Percentiles rank a stretch among this genome's conserved stretches.
Evolutionary conservation across 2,888 invertebrate species (phyloP).

Genomic region (Drosophila eohydei): DNA sequence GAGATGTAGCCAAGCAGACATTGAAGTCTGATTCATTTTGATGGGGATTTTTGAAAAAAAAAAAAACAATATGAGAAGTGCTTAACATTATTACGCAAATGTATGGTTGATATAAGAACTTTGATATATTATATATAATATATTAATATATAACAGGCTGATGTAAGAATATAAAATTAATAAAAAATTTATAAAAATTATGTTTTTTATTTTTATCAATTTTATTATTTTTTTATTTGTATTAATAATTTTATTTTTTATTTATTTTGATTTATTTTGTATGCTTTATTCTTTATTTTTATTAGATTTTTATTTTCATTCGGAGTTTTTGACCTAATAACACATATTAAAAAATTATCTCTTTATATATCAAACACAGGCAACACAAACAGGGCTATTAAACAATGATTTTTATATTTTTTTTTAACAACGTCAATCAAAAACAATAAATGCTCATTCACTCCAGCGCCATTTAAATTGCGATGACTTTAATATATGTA

Average conservation of each 20-base stretch:
- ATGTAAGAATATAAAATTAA: too few relatives aligned
- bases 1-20: slow-evolving; percentile 6
- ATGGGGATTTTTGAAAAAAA: background rate
- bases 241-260: too few relatives aligned
- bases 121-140: background rate
- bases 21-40: background rate
- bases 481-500: background rate
- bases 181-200: too few relatives aligned
- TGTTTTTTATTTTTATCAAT: too few relatives aligned
- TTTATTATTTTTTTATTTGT: too few relatives aligned
- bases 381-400: too few relatives aligned
- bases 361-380: background rate
- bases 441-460: background rate
- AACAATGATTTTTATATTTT: background rate
- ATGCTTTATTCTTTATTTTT: too few relatives aligned
- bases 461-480: slow-evolving; percentile 3
- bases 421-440: slow-evolving; percentile 9
- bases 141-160: too few relatives aligned
- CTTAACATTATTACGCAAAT: background rate
- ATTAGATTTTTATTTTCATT: background rate
- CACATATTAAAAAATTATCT: background rate
- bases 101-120: background rate
- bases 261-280: too few relatives aligned
- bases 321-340: background rate
- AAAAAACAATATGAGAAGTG: background rate